Percentiles rank a stretch among this genome's conserved stretches.
phyloP scores from a whole-genome alignment of 2,113 vertebrate species.

The Echinops telfairi region DNA sequence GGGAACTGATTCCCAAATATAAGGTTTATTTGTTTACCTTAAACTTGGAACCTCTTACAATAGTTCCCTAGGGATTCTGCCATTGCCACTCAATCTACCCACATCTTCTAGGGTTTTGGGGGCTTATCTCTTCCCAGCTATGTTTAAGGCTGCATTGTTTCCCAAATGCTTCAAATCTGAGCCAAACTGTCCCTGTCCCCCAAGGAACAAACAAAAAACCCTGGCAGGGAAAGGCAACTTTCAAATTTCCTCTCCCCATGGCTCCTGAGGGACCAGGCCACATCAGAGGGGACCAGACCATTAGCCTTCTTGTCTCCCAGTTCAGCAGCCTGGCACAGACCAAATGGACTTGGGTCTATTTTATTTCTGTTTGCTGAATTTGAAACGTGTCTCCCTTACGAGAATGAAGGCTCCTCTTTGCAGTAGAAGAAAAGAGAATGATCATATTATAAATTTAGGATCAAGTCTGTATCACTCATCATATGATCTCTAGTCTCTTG shows the following conservation, averaged over 20 bases:
- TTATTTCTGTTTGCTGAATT: conserved; percentile 51
- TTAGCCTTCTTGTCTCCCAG: conserved; percentile 45
- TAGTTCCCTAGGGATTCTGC: conserved; percentile 40
- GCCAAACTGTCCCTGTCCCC: conserved; percentile 66
- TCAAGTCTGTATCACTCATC: background rate
- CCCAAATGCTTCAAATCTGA: conserved; percentile 71
- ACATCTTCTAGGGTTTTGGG: conserved; percentile 62
- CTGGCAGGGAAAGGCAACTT: conserved; percentile 65
- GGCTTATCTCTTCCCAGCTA: conserved; percentile 66
- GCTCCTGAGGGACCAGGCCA: conserved; percentile 67
- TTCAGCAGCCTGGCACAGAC: conserved; percentile 28
- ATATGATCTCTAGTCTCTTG: background rate
- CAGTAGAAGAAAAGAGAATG: conserved; percentile 35
- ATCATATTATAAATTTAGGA: conserved; percentile 31
- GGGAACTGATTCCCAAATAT: conserved; percentile 76
- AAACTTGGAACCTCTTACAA: conserved; percentile 58
- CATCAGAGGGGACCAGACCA: conserved; percentile 55
- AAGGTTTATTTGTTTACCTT: conserved; percentile 81
- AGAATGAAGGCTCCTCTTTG: conserved; percentile 27
- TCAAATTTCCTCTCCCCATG: conserved; percentile 55
- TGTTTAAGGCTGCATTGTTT: conserved; percentile 64
- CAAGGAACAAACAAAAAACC: conserved; percentile 72
- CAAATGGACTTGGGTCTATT: conserved; percentile 46
- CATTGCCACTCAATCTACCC: conserved; percentile 53
- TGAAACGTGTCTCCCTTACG: conserved; percentile 39